Conservation (phyloP, 2,797 vertebrate species). For the Gambelia wislizenii region DNA sequence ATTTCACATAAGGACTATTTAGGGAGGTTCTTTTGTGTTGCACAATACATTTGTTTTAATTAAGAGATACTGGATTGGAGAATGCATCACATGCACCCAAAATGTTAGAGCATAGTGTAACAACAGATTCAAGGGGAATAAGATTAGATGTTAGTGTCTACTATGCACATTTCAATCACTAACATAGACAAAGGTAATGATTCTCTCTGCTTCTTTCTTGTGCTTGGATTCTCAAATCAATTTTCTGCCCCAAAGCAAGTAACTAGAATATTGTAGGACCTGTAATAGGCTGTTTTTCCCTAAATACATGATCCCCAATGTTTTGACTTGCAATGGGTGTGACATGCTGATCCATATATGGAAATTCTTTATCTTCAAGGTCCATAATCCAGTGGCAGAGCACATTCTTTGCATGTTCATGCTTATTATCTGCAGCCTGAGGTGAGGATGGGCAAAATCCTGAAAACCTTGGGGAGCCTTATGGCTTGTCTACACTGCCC, state of each 20-base stretch:
- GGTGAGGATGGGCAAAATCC: not conserved
- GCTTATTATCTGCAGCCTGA: not conserved
- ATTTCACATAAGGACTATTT: constrained; percentile 62
- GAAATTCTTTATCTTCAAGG: not conserved
- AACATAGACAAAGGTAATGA: constrained; percentile 29
- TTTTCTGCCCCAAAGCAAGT: constrained; percentile 36
- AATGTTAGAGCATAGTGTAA: constrained; percentile 53
- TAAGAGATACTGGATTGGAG: constrained; percentile 64
- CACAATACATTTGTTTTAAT: constrained; percentile 65
- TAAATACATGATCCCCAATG: not conserved
- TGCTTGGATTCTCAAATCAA: constrained; percentile 34
- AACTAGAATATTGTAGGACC: constrained; percentile 37
- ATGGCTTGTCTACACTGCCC: no score
- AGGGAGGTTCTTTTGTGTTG: constrained; percentile 55
- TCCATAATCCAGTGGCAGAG: not conserved
- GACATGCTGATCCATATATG: not conserved
- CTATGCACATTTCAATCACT: constrained; percentile 40
- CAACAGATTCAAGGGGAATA: constrained; percentile 54
- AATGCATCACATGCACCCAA: constrained; percentile 53
- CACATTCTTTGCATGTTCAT: not conserved
- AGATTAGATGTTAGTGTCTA: constrained; percentile 49
- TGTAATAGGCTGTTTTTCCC: not conserved
- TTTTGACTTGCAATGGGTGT: not conserved
- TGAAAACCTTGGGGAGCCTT: not conserved
- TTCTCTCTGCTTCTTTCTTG: constrained; percentile 40